phyloP scores from a whole-genome alignment of 2,888 invertebrate species.

The Clistopyga incitator region DNA sequence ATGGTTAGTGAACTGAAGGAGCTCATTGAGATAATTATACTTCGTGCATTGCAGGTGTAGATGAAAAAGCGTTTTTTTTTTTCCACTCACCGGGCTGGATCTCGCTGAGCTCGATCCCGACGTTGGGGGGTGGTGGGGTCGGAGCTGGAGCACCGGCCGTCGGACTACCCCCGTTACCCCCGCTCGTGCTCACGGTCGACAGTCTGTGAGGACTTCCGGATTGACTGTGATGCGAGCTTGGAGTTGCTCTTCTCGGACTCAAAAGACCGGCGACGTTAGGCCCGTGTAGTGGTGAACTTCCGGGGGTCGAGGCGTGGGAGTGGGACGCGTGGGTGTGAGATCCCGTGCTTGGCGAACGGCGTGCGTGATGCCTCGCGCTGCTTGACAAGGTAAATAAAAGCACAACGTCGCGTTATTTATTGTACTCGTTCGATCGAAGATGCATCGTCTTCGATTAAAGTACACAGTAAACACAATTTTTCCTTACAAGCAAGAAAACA shows the following conservation, averaged over 20 bases:
- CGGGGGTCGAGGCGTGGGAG: constrained; percentile 79
- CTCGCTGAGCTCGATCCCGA: constrained; percentile 81
- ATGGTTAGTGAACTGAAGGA: background rate
- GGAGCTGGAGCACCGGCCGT: constrained; percentile 71
- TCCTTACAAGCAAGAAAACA: too few relatives aligned
- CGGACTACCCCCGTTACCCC: constrained; percentile 77
- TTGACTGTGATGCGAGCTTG: constrained; percentile 77
- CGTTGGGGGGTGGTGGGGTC: constrained; percentile 74
- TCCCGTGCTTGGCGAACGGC: constrained; percentile 80
- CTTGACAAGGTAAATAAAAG: constrained; percentile 29
- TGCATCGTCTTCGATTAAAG: background rate
- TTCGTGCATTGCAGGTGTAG: background rate
- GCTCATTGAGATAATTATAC: background rate
- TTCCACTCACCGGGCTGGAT: constrained; percentile 78
- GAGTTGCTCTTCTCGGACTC: constrained; percentile 79
- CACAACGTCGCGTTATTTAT: background rate
- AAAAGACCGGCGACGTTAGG: constrained; percentile 78
- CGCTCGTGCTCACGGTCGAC: constrained; percentile 70
- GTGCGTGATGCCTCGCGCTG: constrained; percentile 80
- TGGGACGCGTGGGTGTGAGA: constrained; percentile 80
- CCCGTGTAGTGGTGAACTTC: constrained; percentile 79
- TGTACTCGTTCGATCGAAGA: background rate
- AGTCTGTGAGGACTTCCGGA: constrained; percentile 77
- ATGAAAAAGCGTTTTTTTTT: background rate
- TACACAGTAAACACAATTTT: too few relatives aligned